A percentile compares a stretch with the other conserved stretches of the same genome.
Evolutionary conservation across 1,140 invertebrate genomes (phyloP).

Genomic region (Daktulosphaira vitifoliae): DNA sequence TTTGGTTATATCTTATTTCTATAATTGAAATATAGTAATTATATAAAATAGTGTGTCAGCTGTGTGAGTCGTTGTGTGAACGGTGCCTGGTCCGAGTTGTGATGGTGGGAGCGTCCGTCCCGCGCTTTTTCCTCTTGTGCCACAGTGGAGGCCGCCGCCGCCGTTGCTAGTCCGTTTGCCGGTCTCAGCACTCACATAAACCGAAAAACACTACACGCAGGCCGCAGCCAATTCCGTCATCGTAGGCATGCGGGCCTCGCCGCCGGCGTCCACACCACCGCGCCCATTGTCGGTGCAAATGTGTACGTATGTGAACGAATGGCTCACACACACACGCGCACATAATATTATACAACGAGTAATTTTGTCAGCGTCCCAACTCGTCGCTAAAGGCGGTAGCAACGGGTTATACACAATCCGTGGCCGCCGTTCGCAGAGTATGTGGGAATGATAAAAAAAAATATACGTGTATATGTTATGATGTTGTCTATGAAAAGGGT

Average conservation of each 20-base stretch:
- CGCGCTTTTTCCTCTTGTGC: slow-evolving; percentile 5
- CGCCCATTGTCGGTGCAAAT: background rate
- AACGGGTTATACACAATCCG: background rate
- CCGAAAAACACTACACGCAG: background rate
- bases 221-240: slow-evolving; percentile 9
- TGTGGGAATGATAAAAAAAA: no score
- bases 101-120: slow-evolving; percentile 7
- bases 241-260: slow-evolving; percentile 16
- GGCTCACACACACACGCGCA: background rate
- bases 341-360: slow-evolving; percentile 3
- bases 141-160: background rate
- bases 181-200: background rate
- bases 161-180: background rate
- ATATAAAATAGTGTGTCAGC: no score
- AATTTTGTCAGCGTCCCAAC: slow-evolving; percentile 29
- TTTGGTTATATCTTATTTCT: no score
- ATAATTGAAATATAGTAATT: no score
- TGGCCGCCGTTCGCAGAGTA: no score
- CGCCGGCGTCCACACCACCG: background rate
- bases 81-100: no score
- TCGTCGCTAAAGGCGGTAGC: no score
- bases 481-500: slow-evolving; percentile 21
- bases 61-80: no score
- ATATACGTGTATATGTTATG: no score
- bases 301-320: background rate